phyloP scores from a whole-genome alignment of 2,113 vertebrate genomes.

The Pomatostomus ruficeps region DNA sequence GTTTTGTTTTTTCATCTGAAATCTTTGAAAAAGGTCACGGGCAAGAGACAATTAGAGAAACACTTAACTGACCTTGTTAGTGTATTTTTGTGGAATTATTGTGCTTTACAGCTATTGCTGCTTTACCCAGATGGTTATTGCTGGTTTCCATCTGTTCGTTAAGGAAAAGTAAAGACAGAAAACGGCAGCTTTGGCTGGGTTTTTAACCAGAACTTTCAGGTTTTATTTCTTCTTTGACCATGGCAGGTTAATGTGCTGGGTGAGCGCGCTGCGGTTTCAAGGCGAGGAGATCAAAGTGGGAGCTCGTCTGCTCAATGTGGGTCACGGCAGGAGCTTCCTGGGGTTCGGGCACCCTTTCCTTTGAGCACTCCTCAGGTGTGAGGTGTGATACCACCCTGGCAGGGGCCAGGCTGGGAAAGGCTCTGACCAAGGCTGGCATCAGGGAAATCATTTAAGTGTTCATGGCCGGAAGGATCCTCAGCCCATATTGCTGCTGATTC shows the following conservation, averaged over 20 bases:
- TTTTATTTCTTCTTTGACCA: not conserved
- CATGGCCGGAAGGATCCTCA: not conserved
- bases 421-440: not conserved
- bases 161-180: not conserved
- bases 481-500: not conserved
- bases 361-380: constrained; percentile 2
- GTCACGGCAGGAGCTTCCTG: constrained; percentile 1
- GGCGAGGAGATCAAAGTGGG: constrained; percentile 42
- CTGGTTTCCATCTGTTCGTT: constrained; percentile 37
- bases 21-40: not conserved
- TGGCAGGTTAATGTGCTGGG: not conserved
- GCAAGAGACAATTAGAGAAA: constrained; percentile 28
- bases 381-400: not conserved
- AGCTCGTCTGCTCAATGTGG: not conserved
- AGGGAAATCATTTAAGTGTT: not conserved
- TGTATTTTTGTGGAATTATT: constrained; percentile 29
- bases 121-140: constrained; percentile 49
- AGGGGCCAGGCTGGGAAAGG: not conserved
- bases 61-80: constrained; percentile 15
- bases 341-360: not conserved
- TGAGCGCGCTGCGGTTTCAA: not conserved
- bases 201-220: constrained; percentile 6
- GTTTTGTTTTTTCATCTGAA: constrained; percentile 18
- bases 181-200: not conserved
- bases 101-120: constrained; percentile 9